Conservation (phyloP, 2,888 invertebrate genomes). For the Lissocephala sabroskyi region DNA sequence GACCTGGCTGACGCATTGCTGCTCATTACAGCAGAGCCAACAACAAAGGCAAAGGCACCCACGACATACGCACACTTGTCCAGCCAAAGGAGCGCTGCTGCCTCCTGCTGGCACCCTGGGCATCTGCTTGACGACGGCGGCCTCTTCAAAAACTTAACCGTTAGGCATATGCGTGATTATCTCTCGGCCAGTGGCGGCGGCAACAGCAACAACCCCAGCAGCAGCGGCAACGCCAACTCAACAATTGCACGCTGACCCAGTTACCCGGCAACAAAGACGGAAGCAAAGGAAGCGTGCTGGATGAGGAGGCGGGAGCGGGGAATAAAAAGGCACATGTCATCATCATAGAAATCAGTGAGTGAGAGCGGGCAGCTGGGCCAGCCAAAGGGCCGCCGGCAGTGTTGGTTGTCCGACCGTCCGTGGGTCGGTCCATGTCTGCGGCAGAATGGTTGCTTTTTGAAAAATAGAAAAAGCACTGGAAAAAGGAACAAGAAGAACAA, state of each 20-base stretch:
- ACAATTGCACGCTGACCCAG: constrained; percentile 63
- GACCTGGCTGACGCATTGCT: too few species aligned
- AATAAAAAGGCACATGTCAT: constrained; percentile 62
- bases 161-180: constrained; percentile 63
- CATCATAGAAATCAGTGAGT: constrained; percentile 59
- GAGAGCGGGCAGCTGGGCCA: constrained; percentile 21
- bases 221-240: constrained; percentile 38
- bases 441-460: too few species aligned
- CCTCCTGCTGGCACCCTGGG: constrained; percentile 41
- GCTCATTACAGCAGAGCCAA: constrained; percentile 47
- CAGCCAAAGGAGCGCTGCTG: too few species aligned
- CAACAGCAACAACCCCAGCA: constrained; percentile 9
- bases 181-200: constrained; percentile 38
- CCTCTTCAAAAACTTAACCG: constrained; percentile 62
- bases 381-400: constrained; percentile 43
- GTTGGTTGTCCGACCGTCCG: too few species aligned
- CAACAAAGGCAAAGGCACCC: constrained; percentile 7
- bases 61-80: too few species aligned
- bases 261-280: constrained; percentile 63
- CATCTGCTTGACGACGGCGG: constrained; percentile 27
- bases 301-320: constrained; percentile 23
- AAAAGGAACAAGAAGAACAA: constrained; percentile 13
- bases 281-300: constrained; percentile 58
- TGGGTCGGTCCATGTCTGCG: constrained; percentile 27
- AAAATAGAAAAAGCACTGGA: constrained; percentile 28